Evolutionary conservation across 2,888 invertebrate genomes (phyloP).

Genomic region (Microctonus aethiopoides): DNA sequence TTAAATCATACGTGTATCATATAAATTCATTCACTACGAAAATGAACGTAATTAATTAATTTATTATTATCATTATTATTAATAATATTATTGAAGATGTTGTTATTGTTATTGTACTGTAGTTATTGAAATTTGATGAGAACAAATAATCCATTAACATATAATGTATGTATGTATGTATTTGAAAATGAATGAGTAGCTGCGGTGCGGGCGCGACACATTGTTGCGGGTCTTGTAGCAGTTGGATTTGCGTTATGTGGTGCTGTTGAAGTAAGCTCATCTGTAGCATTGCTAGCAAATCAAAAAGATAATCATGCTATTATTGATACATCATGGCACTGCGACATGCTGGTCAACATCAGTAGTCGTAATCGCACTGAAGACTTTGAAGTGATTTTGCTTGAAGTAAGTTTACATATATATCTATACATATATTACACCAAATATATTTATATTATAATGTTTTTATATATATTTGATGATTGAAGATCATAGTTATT

Average conservation of each 20-base stretch:
- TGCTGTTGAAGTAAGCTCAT: conserved; percentile 71
- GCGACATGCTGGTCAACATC: conserved; percentile 64
- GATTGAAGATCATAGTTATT: neutral
- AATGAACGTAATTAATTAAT: too few relatives aligned
- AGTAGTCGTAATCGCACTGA: conserved; percentile 63
- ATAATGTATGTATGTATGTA: neutral
- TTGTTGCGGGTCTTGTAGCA: conserved; percentile 69
- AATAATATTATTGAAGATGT: too few relatives aligned
- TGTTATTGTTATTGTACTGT: neutral
- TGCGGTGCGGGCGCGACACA: conserved; percentile 68
- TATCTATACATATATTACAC: too few relatives aligned
- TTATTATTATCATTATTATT: neutral
- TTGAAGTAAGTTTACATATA: conserved; percentile 60
- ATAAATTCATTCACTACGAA: neutral
- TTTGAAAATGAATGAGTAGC: conserved; percentile 46
- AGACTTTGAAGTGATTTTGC: conserved; percentile 60
- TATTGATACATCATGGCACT: conserved; percentile 65
- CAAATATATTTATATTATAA: too few relatives aligned
- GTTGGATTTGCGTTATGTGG: conserved; percentile 71
- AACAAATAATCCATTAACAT: too few relatives aligned
- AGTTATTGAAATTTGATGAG: too few relatives aligned
- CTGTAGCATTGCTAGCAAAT: conserved; percentile 70
- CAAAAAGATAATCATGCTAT: conserved; percentile 64
- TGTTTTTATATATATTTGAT: neutral
- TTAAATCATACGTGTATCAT: neutral